phyloP scores from a whole-genome alignment of 1,140 invertebrate species.

The Brachionus paranguensis region DNA sequence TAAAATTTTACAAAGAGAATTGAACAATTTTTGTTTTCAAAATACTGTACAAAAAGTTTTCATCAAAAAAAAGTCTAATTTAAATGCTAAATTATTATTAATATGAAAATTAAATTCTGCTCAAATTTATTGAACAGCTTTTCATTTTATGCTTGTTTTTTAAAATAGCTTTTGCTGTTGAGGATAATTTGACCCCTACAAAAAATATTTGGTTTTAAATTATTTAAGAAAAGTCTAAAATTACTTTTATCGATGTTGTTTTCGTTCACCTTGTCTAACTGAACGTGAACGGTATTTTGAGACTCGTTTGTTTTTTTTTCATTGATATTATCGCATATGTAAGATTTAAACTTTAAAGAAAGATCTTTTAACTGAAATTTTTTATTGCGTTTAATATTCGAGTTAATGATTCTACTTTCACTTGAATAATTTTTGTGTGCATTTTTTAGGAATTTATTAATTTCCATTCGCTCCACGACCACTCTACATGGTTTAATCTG shows the following conservation, averaged over 20 bases:
- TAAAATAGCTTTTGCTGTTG: conserved; percentile 1
- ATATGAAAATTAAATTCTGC: not conserved
- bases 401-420: not conserved
- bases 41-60: not conserved
- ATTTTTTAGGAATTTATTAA: not conserved
- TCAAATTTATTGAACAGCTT: not conserved
- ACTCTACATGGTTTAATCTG: not conserved
- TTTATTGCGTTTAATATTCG: not conserved
- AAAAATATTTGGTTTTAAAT: not conserved
- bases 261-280: not conserved
- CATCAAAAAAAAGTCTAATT: not conserved
- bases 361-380: not conserved
- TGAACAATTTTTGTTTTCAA: too few relatives aligned
- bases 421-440: not conserved
- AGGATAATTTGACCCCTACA: not conserved
- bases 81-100: not conserved
- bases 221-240: not conserved
- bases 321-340: not conserved
- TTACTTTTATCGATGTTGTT: not conserved
- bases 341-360: not conserved
- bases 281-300: not conserved
- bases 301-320: not conserved
- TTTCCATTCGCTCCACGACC: not conserved
- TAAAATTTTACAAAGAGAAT: too few relatives aligned
- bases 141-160: not conserved